Evolutionary conservation across 2,888 invertebrate genomes (phyloP), one percentile per base, ranked within the genome.

Genomic region (Congeria kusceri): DNA sequence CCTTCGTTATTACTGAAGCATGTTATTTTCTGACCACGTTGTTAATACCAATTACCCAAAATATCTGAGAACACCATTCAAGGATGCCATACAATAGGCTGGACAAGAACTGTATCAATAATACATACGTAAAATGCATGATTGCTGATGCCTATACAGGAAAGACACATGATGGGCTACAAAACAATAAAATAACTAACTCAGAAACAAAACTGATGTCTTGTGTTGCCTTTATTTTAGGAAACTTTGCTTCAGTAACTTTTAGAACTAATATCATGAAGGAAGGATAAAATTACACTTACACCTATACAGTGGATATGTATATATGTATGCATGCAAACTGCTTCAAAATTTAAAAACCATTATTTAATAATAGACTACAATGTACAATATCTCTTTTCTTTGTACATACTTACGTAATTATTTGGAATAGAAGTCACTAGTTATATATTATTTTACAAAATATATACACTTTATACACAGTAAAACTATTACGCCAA

Each of bases 391-490:
- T 53, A 53, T 23, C 5, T 53, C 53, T 53, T 20, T 20, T 1
- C 25, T 25, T 53, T 20, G 23, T 23, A 20, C 20, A 23, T 20
- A 53, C 25, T 53, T 53, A 53, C n/a, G 53, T 53, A 13, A 53
- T 23, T 25, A 53, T 53, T 3, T 23, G 9, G 53, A 25, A 53
- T n/a, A 53, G 25, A 23, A 74, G 28, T 74, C 44, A 67, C 67
- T 74, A 74, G 66, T 66, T 77, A 77, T 77, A 78, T 81, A 83
- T 79, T 79, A 79, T 79, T 76, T 83, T 79, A 83, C 82, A 83
- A 28, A 53, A n/a, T 83, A 83, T 83, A 58, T 83, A 83, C 82
- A 83, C 29, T 73, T 61, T 83, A 62, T 79, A 78, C 76, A 80
- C 72, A 79, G 65, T 68, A 77, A 70, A 39, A 39, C 39, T 39